Evolutionary conservation across 1,140 invertebrate genomes (phyloP), one percentile per base, ranked within the genome.

Genomic region (Musca vetustissima): DNA sequence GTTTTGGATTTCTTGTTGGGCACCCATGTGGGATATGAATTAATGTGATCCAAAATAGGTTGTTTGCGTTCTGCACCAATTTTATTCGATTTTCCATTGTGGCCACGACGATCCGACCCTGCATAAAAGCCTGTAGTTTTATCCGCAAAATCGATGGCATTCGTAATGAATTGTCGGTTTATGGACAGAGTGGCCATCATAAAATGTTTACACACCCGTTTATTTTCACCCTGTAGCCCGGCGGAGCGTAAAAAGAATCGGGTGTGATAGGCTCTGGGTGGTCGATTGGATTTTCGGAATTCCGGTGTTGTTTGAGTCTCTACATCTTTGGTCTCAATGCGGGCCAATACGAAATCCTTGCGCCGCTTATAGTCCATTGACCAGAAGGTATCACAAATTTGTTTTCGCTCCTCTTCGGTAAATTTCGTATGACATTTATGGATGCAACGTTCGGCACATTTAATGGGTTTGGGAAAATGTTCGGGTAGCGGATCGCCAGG

Each of bases 271-370:
- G 52, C 22, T 14, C 69, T 61, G 11, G 53, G 47, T 9, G 66
- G 49, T 36, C 69, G 69, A 50, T 67, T 55, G 3, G 64, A 61
- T 57, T 70, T 70, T 8, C 69, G 69, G 36, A 67, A 66, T 49
- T 70, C 69, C 1, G 53, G 43, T 24, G 69, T 61, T 14, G 57
- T 70, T 4, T 19, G 55, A 0, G n/a, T 67, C 8, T 49, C 50
- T 4, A 67, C 65, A 21, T 66, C 69, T 36, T 67, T 55, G 0
- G 55, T 66, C 55, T 70, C 69, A 32, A 70, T 57, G 2, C 66
- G 64, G 6, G 64, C 53, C 55, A 70, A 36, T 14, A 70, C 50
- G 15, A 67, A 70, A 61, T 70, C 69, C 24, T 70, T 70, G 6
- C 69, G 69, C 8, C 69, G 25, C 17, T 70, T 70, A 22, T 32